Base-by-base conservation (phyloP, 2,797 vertebrate genomes). In the Falco columbarius region DNA sequence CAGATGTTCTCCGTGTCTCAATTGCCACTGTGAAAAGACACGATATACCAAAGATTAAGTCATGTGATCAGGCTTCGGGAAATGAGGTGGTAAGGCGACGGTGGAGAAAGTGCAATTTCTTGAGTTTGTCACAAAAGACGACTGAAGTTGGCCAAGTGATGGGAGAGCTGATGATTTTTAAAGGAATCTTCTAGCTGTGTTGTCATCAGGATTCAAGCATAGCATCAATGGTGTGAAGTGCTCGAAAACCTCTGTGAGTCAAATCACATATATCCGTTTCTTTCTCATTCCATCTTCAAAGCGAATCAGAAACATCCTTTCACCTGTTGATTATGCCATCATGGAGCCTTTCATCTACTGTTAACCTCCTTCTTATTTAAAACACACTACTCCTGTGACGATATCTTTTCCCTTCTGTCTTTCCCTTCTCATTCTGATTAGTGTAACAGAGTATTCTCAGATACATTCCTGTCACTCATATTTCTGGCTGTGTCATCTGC, bases 391-490 rank as follows among this genome's bases (percentile, higher is more conserved):
- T 71, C 81, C 27, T 52, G 77, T 40, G 14, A 30, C 24, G 9
- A 16, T 92, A 16, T 66, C 0, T 19, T 86, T 89, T 83, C 36
- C 59, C 23, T 82, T 83, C 72, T 58, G 10, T 30, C 20, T 74
- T 93, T 65, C 47, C 32, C 14, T 72, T 81, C 36, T 87, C 11
- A 7, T 94, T 85, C 30, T 75, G 49, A 15, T 72, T 40, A 59
- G 20, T 16, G 3, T 29, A 51, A 42, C 9, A 42, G 51, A 42
- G 18, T 36, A 16, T 66, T 66, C 38, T 77, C 34, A 77, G 49
- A 20, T 58, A 24, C 0, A 0, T 55, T 63, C 24, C 58, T 61
- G 10, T 38, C 10, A 4, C 54, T 87, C 27, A n/a, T 27, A 68
- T 56, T 92, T 81, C 44, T 59, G 49, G 4, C 74, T 81, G 12